These are phyloP conservation scores for Apodemia zela DNA, from an alignment of 2,888 invertebrate genomes.

Conservation along the genomic window DNA sequence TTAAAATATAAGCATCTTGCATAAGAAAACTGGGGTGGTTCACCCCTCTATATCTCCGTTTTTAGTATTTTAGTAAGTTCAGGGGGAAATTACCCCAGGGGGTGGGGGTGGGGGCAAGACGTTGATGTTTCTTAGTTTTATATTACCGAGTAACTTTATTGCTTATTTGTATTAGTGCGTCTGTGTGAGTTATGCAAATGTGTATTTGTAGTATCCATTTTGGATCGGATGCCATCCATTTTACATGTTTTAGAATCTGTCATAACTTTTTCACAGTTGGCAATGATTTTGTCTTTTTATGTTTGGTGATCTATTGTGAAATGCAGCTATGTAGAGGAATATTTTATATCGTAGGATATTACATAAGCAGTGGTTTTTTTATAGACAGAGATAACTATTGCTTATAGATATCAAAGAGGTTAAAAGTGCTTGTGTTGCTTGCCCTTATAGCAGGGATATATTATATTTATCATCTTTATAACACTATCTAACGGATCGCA, in stretches of 20 bases:
- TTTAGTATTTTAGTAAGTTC: slow-evolving; percentile 81
- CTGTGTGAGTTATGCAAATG: slow-evolving; percentile 68
- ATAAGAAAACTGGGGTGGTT: slow-evolving; percentile 73
- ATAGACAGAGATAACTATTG: too few relatives aligned
- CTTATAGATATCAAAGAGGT: too few relatives aligned
- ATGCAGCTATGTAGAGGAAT: neutral
- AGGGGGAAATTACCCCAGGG: slow-evolving; percentile 69
- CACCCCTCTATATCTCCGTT: slow-evolving; percentile 75
- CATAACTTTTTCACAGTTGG: slow-evolving; percentile 38
- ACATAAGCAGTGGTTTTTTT: too few relatives aligned
- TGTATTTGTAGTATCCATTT: slow-evolving; percentile 43
- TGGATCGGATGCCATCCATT: slow-evolving; percentile 36
- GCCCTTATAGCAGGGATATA: too few relatives aligned
- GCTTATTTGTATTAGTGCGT: slow-evolving; percentile 74
- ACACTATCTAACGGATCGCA: too few relatives aligned
- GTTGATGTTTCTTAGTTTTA: slow-evolving; percentile 81
- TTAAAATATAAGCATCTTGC: slow-evolving; percentile 80
- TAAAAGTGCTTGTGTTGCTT: too few relatives aligned
- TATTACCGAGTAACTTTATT: slow-evolving; percentile 79
- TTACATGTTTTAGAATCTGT: slow-evolving; percentile 34
- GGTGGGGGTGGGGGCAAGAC: slow-evolving; percentile 60
- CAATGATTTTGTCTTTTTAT: slow-evolving; percentile 27
- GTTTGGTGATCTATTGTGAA: slow-evolving; percentile 4
- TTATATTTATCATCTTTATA: too few relatives aligned
- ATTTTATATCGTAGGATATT: too few relatives aligned